Base-by-base conservation (phyloP, 2,797 vertebrate species). In the Danionella dracula region DNA sequence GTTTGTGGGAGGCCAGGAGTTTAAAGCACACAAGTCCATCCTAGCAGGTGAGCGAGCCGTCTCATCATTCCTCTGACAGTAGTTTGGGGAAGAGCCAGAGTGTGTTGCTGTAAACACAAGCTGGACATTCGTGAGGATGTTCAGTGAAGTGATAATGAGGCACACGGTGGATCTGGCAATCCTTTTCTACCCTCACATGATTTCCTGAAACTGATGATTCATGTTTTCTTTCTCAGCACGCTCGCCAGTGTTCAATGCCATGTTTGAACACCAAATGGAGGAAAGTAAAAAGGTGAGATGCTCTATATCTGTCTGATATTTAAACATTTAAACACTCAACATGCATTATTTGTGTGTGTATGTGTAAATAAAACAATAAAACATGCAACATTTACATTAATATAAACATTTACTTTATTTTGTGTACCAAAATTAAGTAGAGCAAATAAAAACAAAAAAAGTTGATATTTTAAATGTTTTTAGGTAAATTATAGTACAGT, bases 241-340 rank as follows among this genome's bases (percentile, higher is more conserved):
- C 20, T 93, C 92, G 15, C 92, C 92, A 0, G 92, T 93, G 42
- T 93, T 93, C 82, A 93, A 92, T 17, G 92, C 92, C 76, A 93
- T 93, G 92, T 93, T 93, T 79, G 92, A 93, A 81, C 92, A 93
- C 48, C 91, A 92, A 83, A 93, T 93, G 92, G 92, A 93, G 45
- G 91, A 93, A 68, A 93, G 92, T 79, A 92, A 93, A 81, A 93
- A 93, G 86, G 92, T 93, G 77, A 55, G 13, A 46, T 41, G 1
- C 8, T 17, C 10, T 16, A 21, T 8, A 44, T n/a, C 15, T 12
- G 4, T 40, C 35, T 40, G n/a, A 54, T 5, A 54, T 21, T 2
- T 0, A 7, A 1, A 8, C 13, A 16, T 19, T 4, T 20, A 4
- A 1, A 20, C 35, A 32, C 48, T 17, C 50, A 20, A 20, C 9